Evolutionary conservation across 30 jellyfish, hydroid and myxozoan species (phyloP).

Genomic region (Aurelia coerulea): DNA sequence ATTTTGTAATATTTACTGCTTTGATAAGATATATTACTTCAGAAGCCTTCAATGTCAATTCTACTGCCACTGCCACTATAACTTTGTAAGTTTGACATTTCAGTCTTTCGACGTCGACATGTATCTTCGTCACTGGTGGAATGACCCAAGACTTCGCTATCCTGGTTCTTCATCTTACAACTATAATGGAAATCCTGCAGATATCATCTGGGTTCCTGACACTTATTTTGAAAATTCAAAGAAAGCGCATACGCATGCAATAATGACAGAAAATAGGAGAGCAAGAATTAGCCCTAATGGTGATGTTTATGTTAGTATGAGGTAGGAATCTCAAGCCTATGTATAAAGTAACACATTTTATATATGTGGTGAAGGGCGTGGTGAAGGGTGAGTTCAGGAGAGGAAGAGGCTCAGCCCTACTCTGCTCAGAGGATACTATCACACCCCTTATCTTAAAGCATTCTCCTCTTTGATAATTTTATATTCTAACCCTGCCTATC

Average conservation of each 20-base stretch:
- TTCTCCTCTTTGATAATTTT: too few relatives aligned
- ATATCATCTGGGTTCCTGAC: constrained; percentile 72
- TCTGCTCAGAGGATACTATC: too few relatives aligned
- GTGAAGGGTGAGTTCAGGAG: too few relatives aligned
- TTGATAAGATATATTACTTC: too few relatives aligned
- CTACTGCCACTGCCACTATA: too few relatives aligned
- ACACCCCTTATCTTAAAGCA: too few relatives aligned
- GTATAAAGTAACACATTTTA: neutral
- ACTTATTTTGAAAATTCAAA: constrained; percentile 50
- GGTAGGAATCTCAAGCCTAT: constrained; percentile 19
- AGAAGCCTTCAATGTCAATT: too few relatives aligned
- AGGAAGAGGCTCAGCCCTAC: too few relatives aligned
- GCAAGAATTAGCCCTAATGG: constrained; percentile 56
- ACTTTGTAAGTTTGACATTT: neutral
- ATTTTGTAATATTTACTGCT: too few relatives aligned
- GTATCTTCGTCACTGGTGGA: constrained; percentile 76
- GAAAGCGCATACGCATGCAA: constrained; percentile 23
- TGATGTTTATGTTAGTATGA: constrained; percentile 63
- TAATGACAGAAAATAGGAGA: constrained; percentile 40
- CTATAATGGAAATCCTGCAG: constrained; percentile 70
- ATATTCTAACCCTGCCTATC: too few relatives aligned
- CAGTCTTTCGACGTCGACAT: constrained; percentile 55
- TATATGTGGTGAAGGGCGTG: neutral
- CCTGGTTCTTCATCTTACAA: constrained; percentile 11
- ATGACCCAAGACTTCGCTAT: constrained; percentile 67